These are phyloP conservation scores for Acrocyrtus sp. DNA, from an alignment of 2,888 invertebrate species.

Conservation along the genomic window DNA sequence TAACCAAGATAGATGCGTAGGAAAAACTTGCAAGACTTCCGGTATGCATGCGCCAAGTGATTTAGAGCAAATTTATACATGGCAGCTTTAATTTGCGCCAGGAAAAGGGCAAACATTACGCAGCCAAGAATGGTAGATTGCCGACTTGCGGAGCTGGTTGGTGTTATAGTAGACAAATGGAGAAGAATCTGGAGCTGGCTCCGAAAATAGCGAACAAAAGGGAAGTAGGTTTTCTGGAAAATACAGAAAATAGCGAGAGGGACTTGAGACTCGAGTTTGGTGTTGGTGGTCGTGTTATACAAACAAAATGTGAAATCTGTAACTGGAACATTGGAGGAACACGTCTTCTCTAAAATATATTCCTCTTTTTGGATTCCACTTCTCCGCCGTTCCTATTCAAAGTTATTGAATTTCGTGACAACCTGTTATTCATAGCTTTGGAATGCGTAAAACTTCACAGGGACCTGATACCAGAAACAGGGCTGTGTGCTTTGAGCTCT, in stretches of 20 bases:
- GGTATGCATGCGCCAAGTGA: conserved; percentile 25
- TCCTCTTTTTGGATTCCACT: too few relatives aligned
- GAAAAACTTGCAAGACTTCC: neutral
- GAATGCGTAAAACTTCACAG: conserved; percentile 1
- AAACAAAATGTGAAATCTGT: neutral
- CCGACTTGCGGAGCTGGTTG: too few relatives aligned
- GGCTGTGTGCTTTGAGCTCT: neutral
- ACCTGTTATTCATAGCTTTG: conserved; percentile 44
- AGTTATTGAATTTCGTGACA: conserved; percentile 48
- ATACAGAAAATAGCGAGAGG: neutral
- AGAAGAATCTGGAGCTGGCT: too few relatives aligned
- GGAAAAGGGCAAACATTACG: neutral
- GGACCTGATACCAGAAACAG: neutral
- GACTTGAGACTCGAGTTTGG: neutral
- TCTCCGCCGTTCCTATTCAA: conserved; percentile 1
- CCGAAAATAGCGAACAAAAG: conserved; percentile 9
- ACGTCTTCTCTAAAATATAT: too few relatives aligned
- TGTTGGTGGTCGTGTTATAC: neutral
- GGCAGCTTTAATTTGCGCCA: conserved; percentile 31
- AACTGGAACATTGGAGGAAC: neutral
- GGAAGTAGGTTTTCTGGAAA: neutral
- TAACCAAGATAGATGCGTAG: too few relatives aligned
- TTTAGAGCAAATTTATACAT: conserved; percentile 41
- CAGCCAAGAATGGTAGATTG: neutral
- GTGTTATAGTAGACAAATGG: too few relatives aligned